phyloP scores from a whole-genome alignment of 2,797 vertebrate genomes.

The Scyliorhinus canicula region DNA sequence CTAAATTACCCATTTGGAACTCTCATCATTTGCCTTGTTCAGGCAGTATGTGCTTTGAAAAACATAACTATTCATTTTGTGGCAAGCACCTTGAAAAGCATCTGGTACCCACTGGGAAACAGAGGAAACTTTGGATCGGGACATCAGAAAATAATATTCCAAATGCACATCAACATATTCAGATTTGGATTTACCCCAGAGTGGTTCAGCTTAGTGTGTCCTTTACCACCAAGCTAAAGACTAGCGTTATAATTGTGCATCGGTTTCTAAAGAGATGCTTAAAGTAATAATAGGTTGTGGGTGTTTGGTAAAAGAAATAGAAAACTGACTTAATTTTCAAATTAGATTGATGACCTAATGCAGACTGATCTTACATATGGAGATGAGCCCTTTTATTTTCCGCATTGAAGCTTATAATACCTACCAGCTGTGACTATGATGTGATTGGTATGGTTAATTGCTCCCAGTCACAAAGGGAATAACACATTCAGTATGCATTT shows the following conservation, averaged over 20 bases:
- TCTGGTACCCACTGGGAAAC: not conserved
- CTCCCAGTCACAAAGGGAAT: slow-evolving; percentile 49
- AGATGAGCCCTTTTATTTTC: slow-evolving; percentile 49
- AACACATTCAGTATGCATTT: slow-evolving; percentile 52
- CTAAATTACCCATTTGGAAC: not conserved
- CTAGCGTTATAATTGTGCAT: not conserved
- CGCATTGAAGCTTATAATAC: slow-evolving; percentile 47
- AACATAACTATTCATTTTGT: not conserved
- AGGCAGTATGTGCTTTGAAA: not conserved
- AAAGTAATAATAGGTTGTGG: slow-evolving; percentile 26
- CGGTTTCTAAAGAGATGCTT: slow-evolving; percentile 30
- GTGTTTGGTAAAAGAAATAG: slow-evolving; percentile 28
- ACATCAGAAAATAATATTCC: not conserved
- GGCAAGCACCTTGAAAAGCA: not conserved
- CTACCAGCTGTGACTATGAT: slow-evolving; percentile 54
- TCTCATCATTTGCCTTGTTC: not conserved
- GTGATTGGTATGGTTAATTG: slow-evolving; percentile 52
- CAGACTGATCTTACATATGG: slow-evolving; percentile 33
- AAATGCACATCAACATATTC: slow-evolving; percentile 10
- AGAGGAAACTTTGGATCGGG: not conserved
- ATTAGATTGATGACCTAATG: slow-evolving; percentile 33
- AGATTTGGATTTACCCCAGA: slow-evolving; percentile 21
- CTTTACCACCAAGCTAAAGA: not conserved
- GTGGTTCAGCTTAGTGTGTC: not conserved
- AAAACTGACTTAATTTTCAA: slow-evolving; percentile 34